Evolutionary conservation across 2,113 vertebrate genomes (phyloP), one percentile per base, ranked within the genome.

Genomic region (Rhagologus leucostigma): DNA sequence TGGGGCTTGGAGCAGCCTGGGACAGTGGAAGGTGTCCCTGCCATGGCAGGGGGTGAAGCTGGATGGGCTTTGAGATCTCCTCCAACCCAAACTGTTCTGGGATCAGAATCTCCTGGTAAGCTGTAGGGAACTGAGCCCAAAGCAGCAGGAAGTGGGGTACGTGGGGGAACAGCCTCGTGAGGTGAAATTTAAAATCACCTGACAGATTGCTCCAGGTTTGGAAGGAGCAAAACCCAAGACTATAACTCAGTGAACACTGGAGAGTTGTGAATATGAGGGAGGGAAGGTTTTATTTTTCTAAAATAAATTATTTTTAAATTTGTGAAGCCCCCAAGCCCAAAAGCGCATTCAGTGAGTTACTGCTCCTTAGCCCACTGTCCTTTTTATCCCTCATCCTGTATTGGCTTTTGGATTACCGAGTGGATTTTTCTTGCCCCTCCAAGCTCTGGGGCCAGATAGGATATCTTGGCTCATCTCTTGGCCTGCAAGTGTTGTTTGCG

Each of bases 401-500:
- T 91, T 75, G 70, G 32, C 44, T 90, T 53, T 69, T 73, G 94
- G 94, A 86, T 95, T 88, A 80, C 26, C 0, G 0, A 39, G 76
- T 3, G 7, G 3, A 37, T 90, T 86, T 79, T 86, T 67, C 68
- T 94, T 87, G 83, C 44, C 71, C 68, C 52, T 65, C 14, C 21
- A 7, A 86, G 60, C 47, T 16, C 64, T 74, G 71, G 4, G 37
- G 26, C 55, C 75, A 95, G 96, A 93, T 84, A 84, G 30, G 70
- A 15, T 95, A 94, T 95, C 95, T 95, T 32, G 49, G 57, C 71
- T 85, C 29, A 2, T 71, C 82, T 80, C 62, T 56, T 65, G 82
- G 75, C 71, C 92, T 93, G 71, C 90, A 79, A 92, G 42, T 6
- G 0, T 53, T 97, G 82, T 97, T 97, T 96, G 92, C n/a, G 3